Percentiles rank a stretch among this genome's conserved stretches.
Conservation (phyloP, 2,888 invertebrate genomes). For the Drosophila pseudotalamancana region DNA sequence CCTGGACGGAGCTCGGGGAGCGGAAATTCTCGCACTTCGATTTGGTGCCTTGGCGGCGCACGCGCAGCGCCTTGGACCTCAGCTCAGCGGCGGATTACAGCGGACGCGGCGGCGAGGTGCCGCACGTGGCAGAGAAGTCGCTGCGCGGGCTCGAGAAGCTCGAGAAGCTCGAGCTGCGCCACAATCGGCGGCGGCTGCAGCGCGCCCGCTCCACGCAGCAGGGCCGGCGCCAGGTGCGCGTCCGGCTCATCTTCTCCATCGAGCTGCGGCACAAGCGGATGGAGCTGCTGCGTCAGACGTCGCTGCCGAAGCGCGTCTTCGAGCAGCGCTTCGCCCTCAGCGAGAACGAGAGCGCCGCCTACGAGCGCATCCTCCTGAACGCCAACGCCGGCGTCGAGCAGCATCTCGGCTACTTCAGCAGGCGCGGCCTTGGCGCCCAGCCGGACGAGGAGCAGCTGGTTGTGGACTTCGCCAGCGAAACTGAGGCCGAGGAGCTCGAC, state of each 20-base stretch:
- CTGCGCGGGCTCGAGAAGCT: constrained; percentile 76
- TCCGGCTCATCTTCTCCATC: constrained; percentile 88
- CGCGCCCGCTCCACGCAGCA: constrained; percentile 68
- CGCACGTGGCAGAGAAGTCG: constrained; percentile 54
- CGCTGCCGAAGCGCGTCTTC: constrained; percentile 79
- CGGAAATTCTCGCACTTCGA: constrained; percentile 82
- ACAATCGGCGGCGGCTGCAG: constrained; percentile 83
- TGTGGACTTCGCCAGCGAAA: constrained; percentile 69
- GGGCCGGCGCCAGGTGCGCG: constrained; percentile 86
- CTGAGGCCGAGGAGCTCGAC: constrained; percentile 49
- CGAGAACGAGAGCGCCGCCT: constrained; percentile 76
- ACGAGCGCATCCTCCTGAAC: constrained; percentile 74
- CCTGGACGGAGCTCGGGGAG: constrained; percentile 73
- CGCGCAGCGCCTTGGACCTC: constrained; percentile 74
- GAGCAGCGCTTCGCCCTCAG: constrained; percentile 71
- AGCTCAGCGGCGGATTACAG: constrained; percentile 73
- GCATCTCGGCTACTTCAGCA: constrained; percentile 82
- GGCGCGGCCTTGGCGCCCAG: constrained; percentile 17
- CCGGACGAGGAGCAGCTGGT: constrained; percentile 52
- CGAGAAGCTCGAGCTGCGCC: constrained; percentile 81
- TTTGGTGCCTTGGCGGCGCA: constrained; percentile 83
- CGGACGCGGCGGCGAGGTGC: constrained; percentile 31
- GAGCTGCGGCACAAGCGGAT: constrained; percentile 86
- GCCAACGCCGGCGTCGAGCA: constrained; percentile 77
- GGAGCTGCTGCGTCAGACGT: constrained; percentile 80